Conservation (phyloP, 1,140 invertebrate genomes). For the Babylonia areolata region DNA sequence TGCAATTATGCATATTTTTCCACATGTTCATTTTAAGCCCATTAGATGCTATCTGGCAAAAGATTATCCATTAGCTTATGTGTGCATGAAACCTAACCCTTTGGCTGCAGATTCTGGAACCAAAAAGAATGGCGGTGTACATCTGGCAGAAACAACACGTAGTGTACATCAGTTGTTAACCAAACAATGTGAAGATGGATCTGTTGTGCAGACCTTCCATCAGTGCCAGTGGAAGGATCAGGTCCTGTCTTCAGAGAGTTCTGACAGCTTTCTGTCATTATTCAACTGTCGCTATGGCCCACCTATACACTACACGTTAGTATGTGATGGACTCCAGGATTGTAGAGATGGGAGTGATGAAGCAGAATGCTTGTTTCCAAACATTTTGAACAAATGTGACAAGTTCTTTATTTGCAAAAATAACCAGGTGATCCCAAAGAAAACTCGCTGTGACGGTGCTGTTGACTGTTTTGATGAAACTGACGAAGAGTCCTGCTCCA, state of each 20-base stretch:
- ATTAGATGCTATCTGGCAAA: too few species aligned
- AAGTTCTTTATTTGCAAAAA: constrained; percentile 25
- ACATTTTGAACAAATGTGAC: neutral
- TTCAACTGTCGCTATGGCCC: neutral
- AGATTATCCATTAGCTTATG: too few species aligned
- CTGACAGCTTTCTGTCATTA: neutral
- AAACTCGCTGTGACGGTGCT: constrained; percentile 29
- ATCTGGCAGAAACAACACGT: neutral
- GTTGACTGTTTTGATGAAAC: constrained; percentile 38
- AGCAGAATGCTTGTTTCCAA: neutral
- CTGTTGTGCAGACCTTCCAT: constrained; percentile 14
- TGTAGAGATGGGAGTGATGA: constrained; percentile 39
- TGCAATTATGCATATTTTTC: neutral
- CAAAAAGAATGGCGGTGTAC: neutral
- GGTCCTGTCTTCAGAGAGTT: neutral
- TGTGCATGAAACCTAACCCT: constrained; percentile 26
- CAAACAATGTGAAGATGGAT: constrained; percentile 3
- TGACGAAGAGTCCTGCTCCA: constrained; percentile 38
- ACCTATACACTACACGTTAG: constrained; percentile 15
- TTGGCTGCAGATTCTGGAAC: too few species aligned
- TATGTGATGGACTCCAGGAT: constrained; percentile 40
- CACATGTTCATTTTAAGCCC: neutral
- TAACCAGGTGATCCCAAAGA: neutral
- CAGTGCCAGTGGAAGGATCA: neutral
- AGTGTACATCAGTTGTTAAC: neutral